A percentile compares a stretch with the other conserved stretches of the same genome.
Evolutionary conservation across 2,797 vertebrate genomes (phyloP).

Genomic region (Onychomys torridus): DNA sequence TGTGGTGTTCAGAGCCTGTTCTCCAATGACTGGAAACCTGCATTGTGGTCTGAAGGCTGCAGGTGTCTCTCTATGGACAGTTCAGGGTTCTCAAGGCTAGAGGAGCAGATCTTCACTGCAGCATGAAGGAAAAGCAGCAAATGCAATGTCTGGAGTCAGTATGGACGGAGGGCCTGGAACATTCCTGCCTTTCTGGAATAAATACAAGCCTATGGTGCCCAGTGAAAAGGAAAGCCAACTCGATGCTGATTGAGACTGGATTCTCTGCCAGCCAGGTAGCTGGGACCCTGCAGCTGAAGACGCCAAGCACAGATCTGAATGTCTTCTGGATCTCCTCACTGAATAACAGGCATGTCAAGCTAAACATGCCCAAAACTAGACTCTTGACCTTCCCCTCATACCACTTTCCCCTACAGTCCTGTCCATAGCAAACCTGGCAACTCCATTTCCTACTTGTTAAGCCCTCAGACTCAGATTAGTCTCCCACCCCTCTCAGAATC

Average conservation of each 20-base stretch:
- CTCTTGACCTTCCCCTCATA: constrained; percentile 11
- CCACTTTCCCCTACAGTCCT: background rate
- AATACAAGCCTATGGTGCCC: background rate
- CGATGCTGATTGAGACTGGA: background rate
- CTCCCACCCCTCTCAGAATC: background rate
- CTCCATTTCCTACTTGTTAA: background rate
- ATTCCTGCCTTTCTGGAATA: background rate
- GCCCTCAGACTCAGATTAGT: background rate
- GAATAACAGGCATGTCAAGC: background rate
- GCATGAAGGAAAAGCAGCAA: background rate
- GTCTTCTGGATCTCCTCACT: background rate
- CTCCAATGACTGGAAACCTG: background rate
- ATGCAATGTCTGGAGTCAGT: background rate
- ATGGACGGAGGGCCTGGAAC: background rate
- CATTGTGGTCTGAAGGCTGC: background rate
- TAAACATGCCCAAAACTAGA: background rate
- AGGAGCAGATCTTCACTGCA: background rate
- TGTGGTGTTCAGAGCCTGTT: background rate
- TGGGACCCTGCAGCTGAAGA: background rate
- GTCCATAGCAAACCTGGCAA: background rate
- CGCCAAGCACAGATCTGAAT: background rate
- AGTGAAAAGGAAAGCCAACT: background rate
- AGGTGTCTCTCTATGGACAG: background rate
- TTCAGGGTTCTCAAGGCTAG: background rate
- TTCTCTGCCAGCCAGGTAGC: background rate